Percentiles rank a stretch among this genome's conserved stretches.
phyloP scores from a whole-genome alignment of 2,113 vertebrate genomes.

The Cynopterus brachyotis region DNA sequence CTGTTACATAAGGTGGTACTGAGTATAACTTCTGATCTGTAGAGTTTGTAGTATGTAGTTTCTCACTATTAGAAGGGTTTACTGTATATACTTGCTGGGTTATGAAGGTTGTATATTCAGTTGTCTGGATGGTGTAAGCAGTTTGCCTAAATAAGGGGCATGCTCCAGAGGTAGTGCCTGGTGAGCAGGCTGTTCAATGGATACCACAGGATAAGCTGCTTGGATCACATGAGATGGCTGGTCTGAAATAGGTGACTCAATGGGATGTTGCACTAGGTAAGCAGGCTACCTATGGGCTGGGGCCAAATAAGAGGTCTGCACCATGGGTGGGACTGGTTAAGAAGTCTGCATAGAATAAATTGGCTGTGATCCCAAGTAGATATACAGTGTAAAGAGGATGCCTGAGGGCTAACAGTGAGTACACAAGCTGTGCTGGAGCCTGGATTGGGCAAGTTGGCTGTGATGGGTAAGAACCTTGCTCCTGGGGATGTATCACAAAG shows the following conservation, averaged over 20 bases:
- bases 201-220: slow-evolving; percentile 57
- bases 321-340: background rate
- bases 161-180: slow-evolving; percentile 9
- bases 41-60: background rate
- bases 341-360: background rate
- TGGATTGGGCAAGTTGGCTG: background rate
- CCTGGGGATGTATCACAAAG: background rate
- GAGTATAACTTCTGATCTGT: slow-evolving; percentile 50
- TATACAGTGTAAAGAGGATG: slow-evolving; percentile 33
- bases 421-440: background rate
- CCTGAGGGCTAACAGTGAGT: background rate
- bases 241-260: slow-evolving; percentile 39
- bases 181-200: slow-evolving; percentile 54
- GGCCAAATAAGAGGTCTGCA: background rate
- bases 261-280: background rate
- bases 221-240: slow-evolving; percentile 12
- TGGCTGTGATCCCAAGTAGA: background rate
- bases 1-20: slow-evolving; percentile 66
- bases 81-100: slow-evolving; percentile 43
- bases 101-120: slow-evolving; percentile 35
- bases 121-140: slow-evolving; percentile 34
- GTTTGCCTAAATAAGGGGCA: background rate
- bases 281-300: background rate
- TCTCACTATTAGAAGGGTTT: slow-evolving; percentile 59
- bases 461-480: slow-evolving; percentile 42